Conservation (phyloP, 2,888 invertebrate species). For the Aphodius sticticus region DNA sequence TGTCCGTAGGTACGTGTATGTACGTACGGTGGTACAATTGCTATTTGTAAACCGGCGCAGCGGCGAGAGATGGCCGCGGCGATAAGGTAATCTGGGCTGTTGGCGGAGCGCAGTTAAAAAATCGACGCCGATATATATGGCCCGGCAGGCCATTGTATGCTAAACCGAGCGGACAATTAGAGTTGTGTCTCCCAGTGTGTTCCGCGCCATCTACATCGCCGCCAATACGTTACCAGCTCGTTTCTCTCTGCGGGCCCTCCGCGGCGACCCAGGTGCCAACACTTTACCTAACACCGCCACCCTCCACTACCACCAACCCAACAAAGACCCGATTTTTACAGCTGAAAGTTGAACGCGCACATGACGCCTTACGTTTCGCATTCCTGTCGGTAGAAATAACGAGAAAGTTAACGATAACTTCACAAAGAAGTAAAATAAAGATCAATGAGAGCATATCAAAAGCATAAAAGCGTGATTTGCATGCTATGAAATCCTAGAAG, state of each 20-base stretch:
- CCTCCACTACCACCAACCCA: background rate
- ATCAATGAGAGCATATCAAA: too few species aligned
- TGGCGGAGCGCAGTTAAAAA: constrained; percentile 57
- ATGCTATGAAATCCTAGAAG: too few species aligned
- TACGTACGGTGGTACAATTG: constrained; percentile 49
- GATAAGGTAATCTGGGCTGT: constrained; percentile 54
- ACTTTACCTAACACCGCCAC: background rate
- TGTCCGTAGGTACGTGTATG: background rate
- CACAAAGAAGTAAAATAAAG: too few species aligned
- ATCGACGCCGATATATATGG: constrained; percentile 56
- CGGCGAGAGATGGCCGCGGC: constrained; percentile 54
- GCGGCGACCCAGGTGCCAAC: constrained; percentile 28
- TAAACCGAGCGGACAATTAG: constrained; percentile 56
- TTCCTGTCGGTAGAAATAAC: too few species aligned
- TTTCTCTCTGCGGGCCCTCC: constrained; percentile 23
- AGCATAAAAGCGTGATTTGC: too few species aligned
- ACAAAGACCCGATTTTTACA: background rate
- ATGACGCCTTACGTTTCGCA: too few species aligned
- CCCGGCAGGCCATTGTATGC: constrained; percentile 55
- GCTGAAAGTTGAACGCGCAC: too few species aligned
- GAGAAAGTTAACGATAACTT: too few species aligned
- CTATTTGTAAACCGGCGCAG: constrained; percentile 58
- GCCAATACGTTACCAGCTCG: constrained; percentile 43
- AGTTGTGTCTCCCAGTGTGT: constrained; percentile 49
- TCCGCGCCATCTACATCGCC: constrained; percentile 41